Evolutionary conservation across 2,797 vertebrate species (phyloP), one percentile per base, ranked within the genome.

Genomic region (Oceanodroma leucorhoa): DNA sequence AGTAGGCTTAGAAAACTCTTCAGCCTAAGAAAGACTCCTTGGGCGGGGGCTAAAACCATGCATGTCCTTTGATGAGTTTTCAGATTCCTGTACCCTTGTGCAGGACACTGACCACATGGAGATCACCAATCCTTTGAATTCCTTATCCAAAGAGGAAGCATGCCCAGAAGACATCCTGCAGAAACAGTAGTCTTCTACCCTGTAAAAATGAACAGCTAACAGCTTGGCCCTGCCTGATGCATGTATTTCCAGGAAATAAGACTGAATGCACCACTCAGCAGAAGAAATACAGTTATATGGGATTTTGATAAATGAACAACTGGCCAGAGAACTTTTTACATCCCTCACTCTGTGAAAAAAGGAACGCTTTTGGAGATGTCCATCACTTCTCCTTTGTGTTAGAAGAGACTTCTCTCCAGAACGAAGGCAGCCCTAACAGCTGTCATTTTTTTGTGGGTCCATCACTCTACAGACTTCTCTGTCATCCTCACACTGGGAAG

Each of bases 401-500:
- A 61, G 45, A 81, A 66, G 32, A 36, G 57, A 26, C 16, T 83
- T 51, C 29, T 61, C 21, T 86, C 41, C 24, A 55, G 53, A 84
- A 51, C 2, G 12, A 85, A 89, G 40, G 60, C 30, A 90, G 48
- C 6, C 41, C 61, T 54, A 61, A 40, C 4, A 58, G 64, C 24
- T 0, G 0, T 18, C 3, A 1, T 3, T 26, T 54, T 62, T 86
- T 43, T 38, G 11, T 23, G 20, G 9, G 3, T 45, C 14, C 27
- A 29, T 38, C 48, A 43, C 21, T 58, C 43, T 26, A 2, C 22
- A 78, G 72, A 32, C n/a, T 45, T 45, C 43, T 55, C 23, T 38
- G 13, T 14, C 19, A 27, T 41, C 40, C 40, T 71, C 40, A 77
- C 30, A 36, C 45, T 17, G 5, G 30, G 26, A 77, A 84, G 18